A percentile compares a stretch with the other conserved stretches of the same genome.
phyloP scores from a whole-genome alignment of 2,797 vertebrate species.

The Premnoplex brunnescens region DNA sequence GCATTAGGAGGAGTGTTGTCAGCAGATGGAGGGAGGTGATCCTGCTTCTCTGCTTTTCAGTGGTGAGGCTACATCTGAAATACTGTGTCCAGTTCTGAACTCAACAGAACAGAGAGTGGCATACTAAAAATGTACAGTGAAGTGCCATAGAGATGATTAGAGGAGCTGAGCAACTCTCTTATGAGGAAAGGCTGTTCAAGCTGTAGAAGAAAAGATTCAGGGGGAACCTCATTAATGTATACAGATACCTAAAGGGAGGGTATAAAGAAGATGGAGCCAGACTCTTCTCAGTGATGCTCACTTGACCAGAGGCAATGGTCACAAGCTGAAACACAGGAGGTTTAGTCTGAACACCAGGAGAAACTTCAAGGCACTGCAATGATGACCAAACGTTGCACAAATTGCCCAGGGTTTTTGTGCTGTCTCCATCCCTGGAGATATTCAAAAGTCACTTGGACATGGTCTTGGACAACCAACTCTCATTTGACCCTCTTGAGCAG shows the following conservation, averaged over 20 bases:
- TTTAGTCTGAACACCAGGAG: not conserved
- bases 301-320: not conserved
- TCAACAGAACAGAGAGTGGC: not conserved
- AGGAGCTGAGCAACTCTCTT: not conserved
- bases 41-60: not conserved
- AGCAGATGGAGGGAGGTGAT: rapidly evolving
- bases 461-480: not conserved
- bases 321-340: not conserved
- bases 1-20: not conserved
- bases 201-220: not conserved
- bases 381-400: rapidly evolving
- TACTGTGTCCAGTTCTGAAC: not conserved
- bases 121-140: not conserved
- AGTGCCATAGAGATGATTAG: not conserved
- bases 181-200: not conserved
- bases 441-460: not conserved
- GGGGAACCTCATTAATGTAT: not conserved
- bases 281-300: not conserved
- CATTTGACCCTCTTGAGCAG: not conserved
- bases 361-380: not conserved
- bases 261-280: not conserved
- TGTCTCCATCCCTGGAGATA: not conserved
- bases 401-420: not conserved
- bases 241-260: not conserved
- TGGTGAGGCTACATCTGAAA: not conserved